Base-by-base conservation (phyloP, 2,888 invertebrate species). In the Steinernema scapterisci region DNA sequence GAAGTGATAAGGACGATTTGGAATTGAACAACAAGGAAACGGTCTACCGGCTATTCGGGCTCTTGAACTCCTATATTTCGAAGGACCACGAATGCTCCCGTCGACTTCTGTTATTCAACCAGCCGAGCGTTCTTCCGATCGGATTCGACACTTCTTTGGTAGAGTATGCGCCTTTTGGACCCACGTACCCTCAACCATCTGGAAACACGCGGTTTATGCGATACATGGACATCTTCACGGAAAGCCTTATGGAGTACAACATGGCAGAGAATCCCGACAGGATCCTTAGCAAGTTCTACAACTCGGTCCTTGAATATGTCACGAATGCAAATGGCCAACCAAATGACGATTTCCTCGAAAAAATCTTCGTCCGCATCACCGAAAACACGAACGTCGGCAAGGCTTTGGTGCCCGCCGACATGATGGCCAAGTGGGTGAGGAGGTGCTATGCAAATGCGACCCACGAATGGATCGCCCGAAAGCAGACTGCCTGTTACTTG, bases 121-220 rank as follows among this genome's bases (percentile, higher is more conserved):
- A 63, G 31, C 63, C 63, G 27, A 63, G 31, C 19, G 63, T 63
- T 38, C 16, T 63, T 2, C 63, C 63, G 2, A 31, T 63, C 31
- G 63, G 63, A 11, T 1, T 38, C 16, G 27, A 38, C 11, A 16
- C 31, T 1, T 31, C 63, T 3, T 7, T 63, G 1, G 31, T 63
- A 6, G 63, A 63, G 16, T 63, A 63, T 16, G 63, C 63, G 13
- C 63, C 63, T 13, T 63, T 63, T 31, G 63, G 63, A 16, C 63
- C 63, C 16, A 63, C 63, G 13, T 63, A 63, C 31, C 63, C 63
- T 11, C 63, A 63, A 31, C 63, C 63, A 1, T 25, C 63, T 3
- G 27, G 31, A 16, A 63, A 63, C 38, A 63, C 31, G 16, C 23
- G 27, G 31, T n/a, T 63, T 1, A 38, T 63, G 63, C 63, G 63